Conservation (phyloP, 2,113 vertebrate species). For the Oryzias curvinotus region DNA sequence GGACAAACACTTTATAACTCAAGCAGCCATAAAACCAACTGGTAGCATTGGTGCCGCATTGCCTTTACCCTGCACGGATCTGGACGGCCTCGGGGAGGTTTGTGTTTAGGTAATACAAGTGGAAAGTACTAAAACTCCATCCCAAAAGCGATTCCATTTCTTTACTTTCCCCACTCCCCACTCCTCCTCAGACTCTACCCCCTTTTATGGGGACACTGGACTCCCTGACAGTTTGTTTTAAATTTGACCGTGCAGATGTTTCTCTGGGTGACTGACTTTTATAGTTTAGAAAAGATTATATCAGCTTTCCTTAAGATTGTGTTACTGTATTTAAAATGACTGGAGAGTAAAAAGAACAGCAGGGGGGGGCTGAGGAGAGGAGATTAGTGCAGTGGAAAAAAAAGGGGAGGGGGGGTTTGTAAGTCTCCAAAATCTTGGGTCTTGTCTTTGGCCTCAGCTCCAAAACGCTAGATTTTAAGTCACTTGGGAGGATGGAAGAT, state of each 20-base stretch:
- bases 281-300: constrained; percentile 87
- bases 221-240: constrained; percentile 86
- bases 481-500: constrained; percentile 26
- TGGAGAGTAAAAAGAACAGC: constrained; percentile 41
- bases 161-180: constrained; percentile 43
- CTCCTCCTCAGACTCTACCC: constrained; percentile 38
- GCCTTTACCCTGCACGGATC: constrained; percentile 44
- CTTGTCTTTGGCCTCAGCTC: constrained; percentile 30
- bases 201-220: constrained; percentile 81
- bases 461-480: constrained; percentile 27
- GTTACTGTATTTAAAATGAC: constrained; percentile 83
- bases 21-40: constrained; percentile 40
- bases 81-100: constrained; percentile 45
- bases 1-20: constrained; percentile 54
- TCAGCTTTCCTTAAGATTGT: constrained; percentile 83
- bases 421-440: constrained; percentile 68
- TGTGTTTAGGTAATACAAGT: constrained; percentile 59
- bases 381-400: constrained; percentile 25
- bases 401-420: constrained; percentile 21
- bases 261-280: constrained; percentile 85
- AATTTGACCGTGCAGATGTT: constrained; percentile 86
- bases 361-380: constrained; percentile 14
- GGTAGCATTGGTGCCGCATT: constrained; percentile 37
- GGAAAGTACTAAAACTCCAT: constrained; percentile 64
- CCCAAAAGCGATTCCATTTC: constrained; percentile 51